These are phyloP conservation scores for Prionailurus viverrinus DNA, from an alignment of 2,113 vertebrate genomes.

Conservation along the genomic window DNA sequence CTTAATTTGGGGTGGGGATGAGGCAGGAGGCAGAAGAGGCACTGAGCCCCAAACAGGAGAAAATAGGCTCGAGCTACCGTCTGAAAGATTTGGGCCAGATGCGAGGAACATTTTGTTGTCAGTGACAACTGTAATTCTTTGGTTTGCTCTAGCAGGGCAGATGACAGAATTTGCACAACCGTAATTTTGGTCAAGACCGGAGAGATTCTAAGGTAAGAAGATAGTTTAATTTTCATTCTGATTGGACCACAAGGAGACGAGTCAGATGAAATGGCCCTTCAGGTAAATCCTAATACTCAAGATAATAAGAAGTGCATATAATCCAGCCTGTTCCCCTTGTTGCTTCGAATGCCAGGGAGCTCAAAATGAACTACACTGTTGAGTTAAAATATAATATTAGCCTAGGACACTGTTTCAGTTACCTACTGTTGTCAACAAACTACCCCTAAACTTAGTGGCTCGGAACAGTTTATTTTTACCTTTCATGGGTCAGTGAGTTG, in stretches of 20 bases:
- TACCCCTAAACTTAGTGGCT: not conserved
- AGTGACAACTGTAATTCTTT: not conserved
- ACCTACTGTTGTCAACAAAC: slow-evolving; percentile 3
- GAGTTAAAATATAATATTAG: not conserved
- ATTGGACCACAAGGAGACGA: not conserved
- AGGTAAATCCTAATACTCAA: not conserved
- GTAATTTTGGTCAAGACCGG: slow-evolving; percentile 4
- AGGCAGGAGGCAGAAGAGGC: not conserved
- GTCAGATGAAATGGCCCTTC: not conserved
- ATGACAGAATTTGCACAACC: not conserved
- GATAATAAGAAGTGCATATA: not conserved
- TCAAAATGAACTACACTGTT: slow-evolving; percentile 5
- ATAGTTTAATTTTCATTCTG: slow-evolving; percentile 34
- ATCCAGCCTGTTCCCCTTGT: not conserved
- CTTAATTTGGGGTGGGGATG: slow-evolving; percentile 65
- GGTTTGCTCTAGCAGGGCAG: not conserved
- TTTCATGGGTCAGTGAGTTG: not conserved
- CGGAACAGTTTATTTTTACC: slow-evolving; percentile 50
- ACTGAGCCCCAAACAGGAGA: not conserved
- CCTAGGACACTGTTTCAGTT: not conserved
- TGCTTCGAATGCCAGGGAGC: slow-evolving; percentile 55
- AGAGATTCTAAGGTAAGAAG: not conserved
- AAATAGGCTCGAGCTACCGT: not conserved
- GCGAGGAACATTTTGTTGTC: not conserved
- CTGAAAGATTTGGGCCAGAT: not conserved